Percentiles rank a stretch among this genome's conserved stretches.
Conservation (phyloP, 2,888 invertebrate species). For the Embidobia sp. region DNA sequence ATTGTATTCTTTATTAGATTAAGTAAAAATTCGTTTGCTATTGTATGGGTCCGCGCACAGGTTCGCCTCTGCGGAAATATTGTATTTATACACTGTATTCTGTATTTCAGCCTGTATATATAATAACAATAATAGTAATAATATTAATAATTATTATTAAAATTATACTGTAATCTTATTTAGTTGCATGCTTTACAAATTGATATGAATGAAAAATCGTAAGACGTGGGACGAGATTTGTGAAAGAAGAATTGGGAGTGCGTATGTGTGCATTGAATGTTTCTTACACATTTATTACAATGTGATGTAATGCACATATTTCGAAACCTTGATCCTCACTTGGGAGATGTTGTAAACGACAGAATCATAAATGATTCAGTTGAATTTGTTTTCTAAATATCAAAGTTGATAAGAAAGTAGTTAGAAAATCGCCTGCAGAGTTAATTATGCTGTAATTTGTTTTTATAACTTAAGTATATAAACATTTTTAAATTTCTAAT, state of each 20-base stretch:
- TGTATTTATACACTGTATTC: too few species aligned
- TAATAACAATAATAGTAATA: too few species aligned
- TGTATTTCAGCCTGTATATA: too few species aligned
- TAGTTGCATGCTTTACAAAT: conserved; percentile 38
- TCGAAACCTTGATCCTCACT: conserved; percentile 15
- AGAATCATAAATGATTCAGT: neutral
- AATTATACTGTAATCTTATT: conserved; percentile 23
- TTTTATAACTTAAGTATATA: too few species aligned
- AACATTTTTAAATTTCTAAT: too few species aligned
- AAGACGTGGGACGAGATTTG: conserved; percentile 22
- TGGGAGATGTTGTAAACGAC: neutral
- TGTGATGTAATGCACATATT: conserved; percentile 17
- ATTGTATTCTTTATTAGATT: too few species aligned
- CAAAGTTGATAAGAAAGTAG: neutral
- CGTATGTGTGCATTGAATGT: neutral
- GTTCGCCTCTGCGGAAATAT: too few species aligned
- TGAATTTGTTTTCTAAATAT: neutral
- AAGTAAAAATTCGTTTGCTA: too few species aligned
- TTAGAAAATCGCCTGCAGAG: too few species aligned
- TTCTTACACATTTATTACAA: conserved; percentile 7
- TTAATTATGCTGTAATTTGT: too few species aligned
- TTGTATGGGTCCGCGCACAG: too few species aligned
- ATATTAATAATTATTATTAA: too few species aligned
- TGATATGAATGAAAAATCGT: conserved; percentile 37
- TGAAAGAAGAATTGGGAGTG: conserved; percentile 12